A percentile compares a stretch with the other conserved stretches of the same genome.
These are phyloP conservation scores for Vipera latastei DNA, from an alignment of 2,797 vertebrate genomes.

Conservation along the genomic window DNA sequence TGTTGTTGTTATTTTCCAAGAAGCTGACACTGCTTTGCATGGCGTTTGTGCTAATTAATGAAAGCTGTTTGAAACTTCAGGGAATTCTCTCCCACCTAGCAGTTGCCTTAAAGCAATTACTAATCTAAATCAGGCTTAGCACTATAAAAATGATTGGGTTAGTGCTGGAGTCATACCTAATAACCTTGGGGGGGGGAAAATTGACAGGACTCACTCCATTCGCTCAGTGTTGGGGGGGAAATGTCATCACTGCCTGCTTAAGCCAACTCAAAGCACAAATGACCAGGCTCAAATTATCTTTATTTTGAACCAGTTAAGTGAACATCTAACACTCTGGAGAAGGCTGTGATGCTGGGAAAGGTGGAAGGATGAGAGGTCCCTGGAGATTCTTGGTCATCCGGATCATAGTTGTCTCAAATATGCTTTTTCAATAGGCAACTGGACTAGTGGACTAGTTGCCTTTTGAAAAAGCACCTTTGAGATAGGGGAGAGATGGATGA, in stretches of 20 bases:
- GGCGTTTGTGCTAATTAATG: not conserved
- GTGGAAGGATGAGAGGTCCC: not conserved
- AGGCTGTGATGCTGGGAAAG: not conserved
- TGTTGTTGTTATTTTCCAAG: not conserved
- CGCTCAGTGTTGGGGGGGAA: too few species aligned
- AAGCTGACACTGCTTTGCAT: not conserved
- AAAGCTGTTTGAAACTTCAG: not conserved
- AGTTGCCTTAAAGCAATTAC: not conserved
- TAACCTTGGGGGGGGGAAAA: fast-evolving
- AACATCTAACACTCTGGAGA: not conserved
- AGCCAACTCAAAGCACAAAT: too few species aligned
- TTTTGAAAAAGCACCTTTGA: not conserved
- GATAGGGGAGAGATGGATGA: not conserved
- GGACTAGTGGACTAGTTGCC: not conserved
- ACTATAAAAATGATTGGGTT: not conserved
- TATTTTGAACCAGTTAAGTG: too few species aligned
- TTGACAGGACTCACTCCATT: too few species aligned
- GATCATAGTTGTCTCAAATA: not conserved
- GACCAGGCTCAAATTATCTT: too few species aligned
- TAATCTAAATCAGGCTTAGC: not conserved
- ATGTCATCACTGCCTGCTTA: too few species aligned
- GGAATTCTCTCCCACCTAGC: not conserved
- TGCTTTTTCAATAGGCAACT: not conserved
- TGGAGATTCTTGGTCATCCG: not conserved
- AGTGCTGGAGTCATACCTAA: not conserved